Evolutionary conservation across 2,113 vertebrate species (phyloP).

Genomic region (Calypte anna): DNA sequence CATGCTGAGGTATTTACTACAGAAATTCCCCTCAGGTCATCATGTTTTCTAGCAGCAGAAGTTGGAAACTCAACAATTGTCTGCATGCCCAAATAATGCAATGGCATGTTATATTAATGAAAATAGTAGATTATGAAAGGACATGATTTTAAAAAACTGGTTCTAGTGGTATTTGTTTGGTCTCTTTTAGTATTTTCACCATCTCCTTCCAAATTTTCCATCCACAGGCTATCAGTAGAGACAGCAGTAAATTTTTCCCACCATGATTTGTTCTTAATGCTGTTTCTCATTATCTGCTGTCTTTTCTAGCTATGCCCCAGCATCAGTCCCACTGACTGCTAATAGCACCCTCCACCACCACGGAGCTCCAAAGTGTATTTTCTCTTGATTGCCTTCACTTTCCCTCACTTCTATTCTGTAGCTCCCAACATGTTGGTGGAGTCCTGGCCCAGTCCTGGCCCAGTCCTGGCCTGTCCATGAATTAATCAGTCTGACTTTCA

Average conservation of each 20-base stretch:
- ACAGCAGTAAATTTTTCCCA: neutral
- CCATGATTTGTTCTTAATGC: constrained; percentile 8
- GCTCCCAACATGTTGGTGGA: neutral
- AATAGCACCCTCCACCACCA: neutral
- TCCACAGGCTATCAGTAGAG: neutral
- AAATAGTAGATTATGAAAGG: constrained; percentile 39
- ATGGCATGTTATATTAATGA: constrained; percentile 4
- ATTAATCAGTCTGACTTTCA: neutral
- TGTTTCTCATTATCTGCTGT: neutral
- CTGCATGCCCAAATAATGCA: constrained; percentile 15
- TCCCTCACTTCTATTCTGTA: neutral
- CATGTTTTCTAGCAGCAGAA: constrained; percentile 37
- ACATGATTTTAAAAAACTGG: constrained; percentile 32
- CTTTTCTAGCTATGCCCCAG: neutral
- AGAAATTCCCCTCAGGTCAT: constrained; percentile 43
- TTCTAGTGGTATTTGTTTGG: constrained; percentile 24
- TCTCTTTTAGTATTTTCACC: constrained; percentile 3
- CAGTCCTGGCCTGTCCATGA: neutral
- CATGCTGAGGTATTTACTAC: constrained; percentile 62
- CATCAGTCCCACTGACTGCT: neutral
- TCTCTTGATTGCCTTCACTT: neutral
- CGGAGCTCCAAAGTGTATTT: neutral
- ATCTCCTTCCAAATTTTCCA: neutral
- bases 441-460: too few species aligned
- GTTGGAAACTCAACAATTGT: constrained; percentile 31